Evolutionary conservation across 2,113 vertebrate genomes (phyloP), one percentile per base, ranked within the genome.

Genomic region (Pterocles orientalis): DNA sequence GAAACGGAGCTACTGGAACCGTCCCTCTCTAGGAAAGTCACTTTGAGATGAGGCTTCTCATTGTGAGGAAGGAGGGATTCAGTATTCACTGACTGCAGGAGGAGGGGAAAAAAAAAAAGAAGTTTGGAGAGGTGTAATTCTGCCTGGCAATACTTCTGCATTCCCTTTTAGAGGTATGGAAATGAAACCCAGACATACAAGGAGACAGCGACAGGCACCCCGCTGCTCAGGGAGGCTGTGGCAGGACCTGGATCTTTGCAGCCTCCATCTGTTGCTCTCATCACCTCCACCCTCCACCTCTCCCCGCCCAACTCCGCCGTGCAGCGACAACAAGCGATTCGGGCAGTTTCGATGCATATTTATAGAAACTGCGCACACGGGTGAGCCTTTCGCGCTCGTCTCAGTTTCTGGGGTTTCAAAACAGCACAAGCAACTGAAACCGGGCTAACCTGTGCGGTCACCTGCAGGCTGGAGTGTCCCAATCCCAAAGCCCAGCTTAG

Each of bases 171-270:
- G 53, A 96, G 71, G 89, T 89, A 71, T 68, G 80, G 85, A 51
- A 64, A 95, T 57, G 29, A 86, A 82, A 80, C 21, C 34, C 53
- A 87, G 82, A 88, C 65, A 86, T 82, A 73, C 10, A 45, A 76
- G 93, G 18, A 57, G 57, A 86, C 23, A 60, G 36, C 12, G 92
- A 86, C 66, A 80, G 68, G 88, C 86, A 58, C 87, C 78, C 78
- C 0, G 4, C 90, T 80, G 94, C 73, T 79, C 48, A 14, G 23
- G 33, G 77, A 73, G 83, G 26, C 80, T 18, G 34, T 18, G 69
- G 86, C 86, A 84, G 83, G 89, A 87, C 81, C 89, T 61, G 60
- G 82, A 84, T 86, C 94, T 82, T 79, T 56, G 25, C 36, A 94
- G 61, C 88, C 72, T 88, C 69, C 92, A 84, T 84, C 80, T 94